Conservation (phyloP, 1,140 invertebrate species). For the Nephotettix cincticeps region DNA sequence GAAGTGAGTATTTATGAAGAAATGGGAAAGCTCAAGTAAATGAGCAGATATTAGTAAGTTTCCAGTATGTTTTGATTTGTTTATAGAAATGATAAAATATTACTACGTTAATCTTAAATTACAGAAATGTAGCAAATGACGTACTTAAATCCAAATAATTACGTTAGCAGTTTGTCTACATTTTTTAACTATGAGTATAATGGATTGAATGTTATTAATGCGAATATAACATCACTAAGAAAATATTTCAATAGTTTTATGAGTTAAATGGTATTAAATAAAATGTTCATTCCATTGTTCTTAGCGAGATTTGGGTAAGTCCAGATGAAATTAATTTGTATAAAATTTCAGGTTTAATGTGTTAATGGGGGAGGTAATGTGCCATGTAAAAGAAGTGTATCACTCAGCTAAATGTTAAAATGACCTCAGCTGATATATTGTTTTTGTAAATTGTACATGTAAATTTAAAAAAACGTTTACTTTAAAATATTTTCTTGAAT, state of each 20-base stretch:
- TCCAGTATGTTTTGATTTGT: neutral
- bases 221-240: too few species aligned
- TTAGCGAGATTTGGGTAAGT: neutral
- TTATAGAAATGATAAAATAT: neutral
- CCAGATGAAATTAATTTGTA: neutral
- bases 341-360: neutral
- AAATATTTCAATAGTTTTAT: neutral
- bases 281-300: neutral
- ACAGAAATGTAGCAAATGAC: neutral
- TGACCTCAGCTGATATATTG: too few species aligned
- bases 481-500: too few species aligned
- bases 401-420: too few species aligned
- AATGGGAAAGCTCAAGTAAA: neutral
- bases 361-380: neutral
- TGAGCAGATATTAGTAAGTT: neutral
- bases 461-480: too few species aligned
- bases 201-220: neutral
- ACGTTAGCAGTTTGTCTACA: neutral
- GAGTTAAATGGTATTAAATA: neutral
- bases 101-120: neutral
- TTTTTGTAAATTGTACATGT: too few species aligned
- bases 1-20: neutral
- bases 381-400: neutral
- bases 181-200: neutral
- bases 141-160: neutral